Evolutionary conservation across 2,113 vertebrate species (phyloP).

Genomic region (Ptychochromis oligacanthus): DNA sequence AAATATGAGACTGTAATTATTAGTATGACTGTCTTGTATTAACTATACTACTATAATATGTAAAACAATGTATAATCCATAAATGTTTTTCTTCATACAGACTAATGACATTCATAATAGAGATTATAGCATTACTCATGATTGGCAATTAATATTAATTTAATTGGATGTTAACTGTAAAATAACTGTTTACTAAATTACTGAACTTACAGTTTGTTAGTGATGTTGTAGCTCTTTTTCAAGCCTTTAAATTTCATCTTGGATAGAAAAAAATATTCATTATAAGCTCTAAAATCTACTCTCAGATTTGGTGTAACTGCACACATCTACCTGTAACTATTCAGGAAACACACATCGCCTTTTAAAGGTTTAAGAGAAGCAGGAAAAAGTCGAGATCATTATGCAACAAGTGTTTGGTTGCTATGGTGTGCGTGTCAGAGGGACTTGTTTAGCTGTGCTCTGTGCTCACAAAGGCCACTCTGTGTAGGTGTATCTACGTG

Average conservation of each 20-base stretch:
- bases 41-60: too few species aligned
- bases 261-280: not conserved
- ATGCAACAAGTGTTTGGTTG: slow-evolving; percentile 11
- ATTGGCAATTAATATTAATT: too few species aligned
- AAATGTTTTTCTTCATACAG: too few species aligned
- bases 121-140: too few species aligned
- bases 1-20: too few species aligned
- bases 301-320: not conserved
- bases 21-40: too few species aligned
- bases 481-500: slow-evolving; percentile 18
- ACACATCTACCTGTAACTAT: not conserved
- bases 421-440: not conserved
- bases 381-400: not conserved
- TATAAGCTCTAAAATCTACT: not conserved
- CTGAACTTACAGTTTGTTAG: too few species aligned
- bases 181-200: too few species aligned
- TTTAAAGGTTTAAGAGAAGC: not conserved
- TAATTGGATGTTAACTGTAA: too few species aligned
- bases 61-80: too few species aligned
- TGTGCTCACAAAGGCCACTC: not conserved
- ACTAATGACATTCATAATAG: too few species aligned
- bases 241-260: not conserved
- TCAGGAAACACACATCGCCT: not conserved
- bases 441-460: not conserved
- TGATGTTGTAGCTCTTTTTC: too few species aligned